Base-by-base conservation (phyloP, 2,113 vertebrate species). In the Chaetodon trifascialis region DNA sequence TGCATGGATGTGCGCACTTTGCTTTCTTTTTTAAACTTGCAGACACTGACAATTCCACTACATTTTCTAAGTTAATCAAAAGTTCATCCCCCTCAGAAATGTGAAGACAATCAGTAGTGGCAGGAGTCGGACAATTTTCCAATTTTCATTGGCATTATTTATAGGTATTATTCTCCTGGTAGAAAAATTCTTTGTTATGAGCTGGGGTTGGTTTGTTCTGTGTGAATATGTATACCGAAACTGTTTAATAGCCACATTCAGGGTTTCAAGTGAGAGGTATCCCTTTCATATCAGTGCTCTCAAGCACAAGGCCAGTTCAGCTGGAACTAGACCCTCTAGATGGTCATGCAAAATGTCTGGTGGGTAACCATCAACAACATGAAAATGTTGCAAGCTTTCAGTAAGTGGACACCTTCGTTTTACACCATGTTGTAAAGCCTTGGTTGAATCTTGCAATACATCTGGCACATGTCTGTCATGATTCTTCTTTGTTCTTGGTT, bases 381-480 rank as follows among this genome's bases (percentile, higher is more conserved):
- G 72, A 82, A 82, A 81, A 81, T 80, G 65, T 66, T 78, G 10
- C 59, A 85, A 60, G 47, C 36, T 80, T 40, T 76, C n/a, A 80
- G 21, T 80, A 5, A 85, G 21, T 0, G 42, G 51, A 4, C 25
- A 60, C 10, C 40, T 21, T 56, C 66, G 7, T 71, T 66, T 40
- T 40, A 40, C 38, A 40, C 72, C 72, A 60, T 76, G 74, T 11
- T 51, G 5, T 63, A 36, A 25, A 34, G 62, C 49, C 65, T 21
- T 17, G 15, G 34, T 52, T 1, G 6, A 36, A 66, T 67, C 62
- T 11, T 72, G 19, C 19, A 49, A 63, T 0, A 89, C 30, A 2
- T 88, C 83, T 14, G 64, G 14, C 23, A 79, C 74, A 30, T 30
- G 83, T 19, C 14, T 79, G 65, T 76, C 58, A 44, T 87, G 80